phyloP scores from a whole-genome alignment of 2,113 vertebrate genomes.

The Dromaius novaehollandiae region DNA sequence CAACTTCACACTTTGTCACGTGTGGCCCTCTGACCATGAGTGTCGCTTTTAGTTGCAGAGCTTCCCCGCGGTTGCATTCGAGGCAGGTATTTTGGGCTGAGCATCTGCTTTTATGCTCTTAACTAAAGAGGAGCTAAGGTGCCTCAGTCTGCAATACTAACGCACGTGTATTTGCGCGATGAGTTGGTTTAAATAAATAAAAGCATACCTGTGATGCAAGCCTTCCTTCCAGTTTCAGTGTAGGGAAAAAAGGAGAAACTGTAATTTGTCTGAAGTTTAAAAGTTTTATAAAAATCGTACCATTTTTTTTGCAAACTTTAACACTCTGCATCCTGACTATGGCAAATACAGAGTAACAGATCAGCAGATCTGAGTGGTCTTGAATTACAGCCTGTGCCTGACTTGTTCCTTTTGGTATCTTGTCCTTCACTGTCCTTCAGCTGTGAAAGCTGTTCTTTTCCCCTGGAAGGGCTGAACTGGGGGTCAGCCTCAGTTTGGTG shows the following conservation, averaged over 20 bases:
- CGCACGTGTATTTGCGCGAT: background rate
- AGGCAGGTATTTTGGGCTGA: background rate
- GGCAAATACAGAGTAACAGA: conserved; percentile 19
- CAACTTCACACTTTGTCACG: background rate
- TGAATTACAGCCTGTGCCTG: conserved; percentile 27
- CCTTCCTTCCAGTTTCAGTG: background rate
- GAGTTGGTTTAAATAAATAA: background rate
- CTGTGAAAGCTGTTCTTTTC: background rate
- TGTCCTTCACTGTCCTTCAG: background rate
- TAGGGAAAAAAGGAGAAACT: background rate
- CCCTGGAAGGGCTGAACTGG: background rate
- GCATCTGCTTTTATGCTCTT: background rate
- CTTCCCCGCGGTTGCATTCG: background rate
- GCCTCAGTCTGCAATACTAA: background rate
- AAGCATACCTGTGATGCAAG: background rate
- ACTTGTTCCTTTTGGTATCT: background rate
- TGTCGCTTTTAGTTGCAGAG: background rate
- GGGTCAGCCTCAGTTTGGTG: background rate
- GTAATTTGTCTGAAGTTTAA: background rate
- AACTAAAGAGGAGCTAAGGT: background rate
- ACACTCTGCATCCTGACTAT: background rate
- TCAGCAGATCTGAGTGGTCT: background rate
- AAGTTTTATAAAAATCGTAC: background rate
- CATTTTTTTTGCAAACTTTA: conserved; percentile 10
- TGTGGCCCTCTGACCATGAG: background rate